Evolutionary conservation across 2,888 invertebrate species (phyloP).

Genomic region (Amblyjoppa proteus): DNA sequence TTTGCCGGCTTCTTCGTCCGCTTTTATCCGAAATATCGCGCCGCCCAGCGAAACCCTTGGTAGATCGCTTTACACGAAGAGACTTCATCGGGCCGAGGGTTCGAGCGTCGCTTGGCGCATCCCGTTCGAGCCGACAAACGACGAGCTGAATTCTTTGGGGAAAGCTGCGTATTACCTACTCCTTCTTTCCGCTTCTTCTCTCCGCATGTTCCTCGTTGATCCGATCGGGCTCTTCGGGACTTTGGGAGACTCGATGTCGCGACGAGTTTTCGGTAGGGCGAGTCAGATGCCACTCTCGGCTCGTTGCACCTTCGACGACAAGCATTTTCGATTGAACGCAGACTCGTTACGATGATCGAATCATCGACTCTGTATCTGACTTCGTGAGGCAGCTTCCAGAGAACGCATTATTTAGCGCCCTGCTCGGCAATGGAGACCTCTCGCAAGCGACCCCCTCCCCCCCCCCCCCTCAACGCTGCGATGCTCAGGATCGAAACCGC

Average conservation of each 20-base stretch:
- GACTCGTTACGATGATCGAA: conserved; percentile 40
- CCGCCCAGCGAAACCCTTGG: neutral
- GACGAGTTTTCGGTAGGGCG: conserved; percentile 38
- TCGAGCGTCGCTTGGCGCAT: neutral
- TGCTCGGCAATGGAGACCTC: no score
- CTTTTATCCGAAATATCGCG: conserved; percentile 22
- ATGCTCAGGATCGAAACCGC: no score
- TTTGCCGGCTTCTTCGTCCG: conserved; percentile 1
- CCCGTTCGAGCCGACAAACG: conserved; percentile 6
- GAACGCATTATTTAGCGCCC: no score
- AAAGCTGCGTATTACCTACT: neutral
- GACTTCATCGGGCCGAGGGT: neutral
- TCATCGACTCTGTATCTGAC: conserved; percentile 21
- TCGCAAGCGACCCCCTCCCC: no score
- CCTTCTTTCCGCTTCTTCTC: conserved; percentile 1
- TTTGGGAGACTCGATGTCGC: conserved; percentile 20
- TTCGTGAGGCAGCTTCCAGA: no score
- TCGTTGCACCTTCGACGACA: conserved; percentile 44
- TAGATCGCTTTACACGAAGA: conserved; percentile 30
- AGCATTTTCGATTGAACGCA: conserved; percentile 47
- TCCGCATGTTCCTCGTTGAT: neutral
- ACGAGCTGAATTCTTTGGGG: conserved; percentile 7
- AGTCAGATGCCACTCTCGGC: conserved; percentile 7
- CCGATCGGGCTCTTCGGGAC: conserved; percentile 2
- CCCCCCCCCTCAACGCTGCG: no score